Percentiles rank a stretch among this genome's conserved stretches.
These are phyloP conservation scores for Notothenia coriiceps DNA, from an alignment of 2,113 vertebrate genomes.

Conservation along the genomic window DNA sequence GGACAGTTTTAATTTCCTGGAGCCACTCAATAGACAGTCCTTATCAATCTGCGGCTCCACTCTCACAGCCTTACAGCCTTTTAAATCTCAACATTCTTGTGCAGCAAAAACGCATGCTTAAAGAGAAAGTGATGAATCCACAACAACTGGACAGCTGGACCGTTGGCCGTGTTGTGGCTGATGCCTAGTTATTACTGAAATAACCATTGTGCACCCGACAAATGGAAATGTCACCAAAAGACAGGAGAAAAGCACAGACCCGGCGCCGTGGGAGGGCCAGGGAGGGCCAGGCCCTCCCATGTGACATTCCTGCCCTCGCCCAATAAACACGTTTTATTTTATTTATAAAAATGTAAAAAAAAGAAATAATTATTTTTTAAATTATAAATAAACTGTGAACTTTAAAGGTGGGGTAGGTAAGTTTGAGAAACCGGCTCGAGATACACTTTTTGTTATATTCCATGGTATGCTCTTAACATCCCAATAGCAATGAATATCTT, in stretches of 20 bases:
- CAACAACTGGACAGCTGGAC: neutral
- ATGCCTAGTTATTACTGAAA: constrained; percentile 51
- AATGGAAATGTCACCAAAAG: constrained; percentile 51
- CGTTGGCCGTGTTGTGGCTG: constrained; percentile 1
- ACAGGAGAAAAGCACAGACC: constrained; percentile 32
- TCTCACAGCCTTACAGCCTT: constrained; percentile 33
- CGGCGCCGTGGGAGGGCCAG: no score
- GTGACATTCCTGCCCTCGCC: no score
- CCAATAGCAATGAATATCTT: no score
- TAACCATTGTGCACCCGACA: constrained; percentile 34
- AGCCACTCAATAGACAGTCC: constrained; percentile 54
- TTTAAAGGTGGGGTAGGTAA: no score
- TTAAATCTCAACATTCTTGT: constrained; percentile 54
- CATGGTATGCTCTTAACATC: no score
- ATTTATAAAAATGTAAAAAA: no score
- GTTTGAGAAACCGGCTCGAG: no score
- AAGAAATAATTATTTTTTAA: no score
- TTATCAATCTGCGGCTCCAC: constrained; percentile 68
- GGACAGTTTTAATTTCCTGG: constrained; percentile 72
- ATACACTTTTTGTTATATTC: no score
- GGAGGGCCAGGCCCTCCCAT: no score
- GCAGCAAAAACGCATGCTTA: constrained; percentile 22
- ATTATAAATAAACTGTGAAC: no score
- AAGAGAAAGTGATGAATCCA: constrained; percentile 30
- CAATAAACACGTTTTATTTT: no score